Evolutionary conservation across 2,888 invertebrate genomes (phyloP).

Genomic region (Acanthoscelides obtectus): DNA sequence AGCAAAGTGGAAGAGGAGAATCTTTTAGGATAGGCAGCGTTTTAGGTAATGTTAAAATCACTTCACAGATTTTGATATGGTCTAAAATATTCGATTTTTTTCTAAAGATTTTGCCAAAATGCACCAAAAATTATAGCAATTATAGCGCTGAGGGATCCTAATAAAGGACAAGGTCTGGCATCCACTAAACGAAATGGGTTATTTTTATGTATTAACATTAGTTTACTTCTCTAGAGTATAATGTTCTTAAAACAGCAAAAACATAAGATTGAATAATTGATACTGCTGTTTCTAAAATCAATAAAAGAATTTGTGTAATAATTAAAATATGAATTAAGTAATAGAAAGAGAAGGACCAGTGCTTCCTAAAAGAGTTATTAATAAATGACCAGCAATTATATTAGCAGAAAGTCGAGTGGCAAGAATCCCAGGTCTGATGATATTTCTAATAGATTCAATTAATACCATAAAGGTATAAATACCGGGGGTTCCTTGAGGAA

Average conservation of each 20-base stretch:
- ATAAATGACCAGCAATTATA: slow-evolving; percentile 69
- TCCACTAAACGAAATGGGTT: slow-evolving; percentile 64
- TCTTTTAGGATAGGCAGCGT: too few species aligned
- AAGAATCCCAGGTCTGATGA: slow-evolving; percentile 57
- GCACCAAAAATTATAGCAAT: slow-evolving; percentile 53
- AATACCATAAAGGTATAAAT: slow-evolving; percentile 70
- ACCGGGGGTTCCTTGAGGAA: slow-evolving; percentile 62
- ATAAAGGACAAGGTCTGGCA: slow-evolving; percentile 61
- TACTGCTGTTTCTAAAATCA: slow-evolving; percentile 57
- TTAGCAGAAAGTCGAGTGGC: slow-evolving; percentile 68
- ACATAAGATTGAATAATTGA: slow-evolving; percentile 64
- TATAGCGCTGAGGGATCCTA: slow-evolving; percentile 57
- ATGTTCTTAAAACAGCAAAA: slow-evolving; percentile 59
- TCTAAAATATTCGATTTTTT: too few species aligned
- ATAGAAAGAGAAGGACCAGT: slow-evolving; percentile 37
- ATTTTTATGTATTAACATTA: slow-evolving; percentile 51
- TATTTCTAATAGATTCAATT: slow-evolving; percentile 70
- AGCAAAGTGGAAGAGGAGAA: too few species aligned
- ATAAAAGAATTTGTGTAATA: slow-evolving; percentile 33
- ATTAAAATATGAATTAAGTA: slow-evolving; percentile 32
- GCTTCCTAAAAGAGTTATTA: slow-evolving; percentile 58
- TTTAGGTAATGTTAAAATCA: too few species aligned
- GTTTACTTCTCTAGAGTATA: slow-evolving; percentile 65
- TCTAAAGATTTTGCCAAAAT: too few species aligned
- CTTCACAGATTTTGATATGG: too few species aligned